Conservation (phyloP, 2,888 invertebrate genomes). For the Pinctada fucata region DNA sequence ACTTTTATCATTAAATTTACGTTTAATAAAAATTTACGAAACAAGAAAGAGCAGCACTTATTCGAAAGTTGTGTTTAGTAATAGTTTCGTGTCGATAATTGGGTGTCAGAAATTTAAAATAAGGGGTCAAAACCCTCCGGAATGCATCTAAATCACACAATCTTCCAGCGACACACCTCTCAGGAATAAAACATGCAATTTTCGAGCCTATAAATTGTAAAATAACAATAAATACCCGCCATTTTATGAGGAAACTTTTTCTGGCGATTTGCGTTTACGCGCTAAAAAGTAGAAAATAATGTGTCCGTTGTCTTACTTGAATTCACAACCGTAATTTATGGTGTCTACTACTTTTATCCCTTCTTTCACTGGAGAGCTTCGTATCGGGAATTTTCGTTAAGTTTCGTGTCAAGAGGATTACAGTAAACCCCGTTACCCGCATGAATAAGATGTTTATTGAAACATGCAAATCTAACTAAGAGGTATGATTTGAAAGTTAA, state of each 20-base stretch:
- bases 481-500: background rate
- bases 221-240: constrained; percentile 22
- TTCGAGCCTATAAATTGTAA: constrained; percentile 29
- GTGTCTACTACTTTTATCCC: background rate
- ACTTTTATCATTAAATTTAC: too few species aligned
- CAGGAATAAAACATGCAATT: constrained; percentile 26
- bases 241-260: constrained; percentile 13
- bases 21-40: too few species aligned
- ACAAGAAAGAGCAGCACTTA: too few species aligned
- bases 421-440: background rate
- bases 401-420: background rate
- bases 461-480: background rate
- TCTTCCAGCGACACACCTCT: background rate
- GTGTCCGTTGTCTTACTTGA: constrained; percentile 19
- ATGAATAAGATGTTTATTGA: background rate
- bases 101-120: too few species aligned
- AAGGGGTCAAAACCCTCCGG: background rate
- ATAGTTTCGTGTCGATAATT: too few species aligned
- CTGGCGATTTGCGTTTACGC: constrained; percentile 25
- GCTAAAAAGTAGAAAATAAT: constrained; percentile 30
- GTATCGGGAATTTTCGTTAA: background rate
- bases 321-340: constrained; percentile 21
- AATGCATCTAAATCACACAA: constrained; percentile 8
- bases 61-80: too few species aligned
- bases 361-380: too few species aligned